Conservation (phyloP, 1,140 invertebrate species). For the Cecropterus lyciades region DNA sequence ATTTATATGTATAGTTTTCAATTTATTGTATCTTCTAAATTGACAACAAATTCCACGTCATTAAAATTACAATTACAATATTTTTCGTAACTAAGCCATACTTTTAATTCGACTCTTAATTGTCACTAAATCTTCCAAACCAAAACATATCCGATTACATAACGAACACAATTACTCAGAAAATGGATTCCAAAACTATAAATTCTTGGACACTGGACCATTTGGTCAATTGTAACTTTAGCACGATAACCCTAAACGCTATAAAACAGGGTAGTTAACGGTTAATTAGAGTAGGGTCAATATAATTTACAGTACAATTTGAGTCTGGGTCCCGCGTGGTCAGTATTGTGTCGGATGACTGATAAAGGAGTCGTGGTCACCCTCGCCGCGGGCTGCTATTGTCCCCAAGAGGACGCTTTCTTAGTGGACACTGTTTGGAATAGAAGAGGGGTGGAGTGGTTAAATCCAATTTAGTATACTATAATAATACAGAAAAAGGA, state of each 20-base stretch:
- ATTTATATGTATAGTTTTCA: too few species aligned
- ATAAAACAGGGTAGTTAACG: constrained; percentile 73
- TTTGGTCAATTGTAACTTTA: constrained; percentile 61
- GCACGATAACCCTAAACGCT: constrained; percentile 67
- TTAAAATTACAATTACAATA: too few species aligned
- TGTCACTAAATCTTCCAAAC: constrained; percentile 15
- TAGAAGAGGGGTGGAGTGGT: constrained; percentile 37
- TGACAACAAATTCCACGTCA: too few species aligned
- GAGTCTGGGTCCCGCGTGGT: constrained; percentile 38
- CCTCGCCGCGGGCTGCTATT: constrained; percentile 61
- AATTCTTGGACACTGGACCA: constrained; percentile 22
- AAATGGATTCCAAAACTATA: constrained; percentile 46
- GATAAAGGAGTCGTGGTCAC: constrained; percentile 69
- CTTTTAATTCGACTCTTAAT: too few species aligned
- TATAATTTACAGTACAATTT: constrained; percentile 35
- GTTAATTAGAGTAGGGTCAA: constrained; percentile 70
- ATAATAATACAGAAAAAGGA: not conserved
- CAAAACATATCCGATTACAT: constrained; percentile 20
- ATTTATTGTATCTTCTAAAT: too few species aligned
- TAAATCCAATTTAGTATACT: not conserved
- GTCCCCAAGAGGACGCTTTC: constrained; percentile 63
- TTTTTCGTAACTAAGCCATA: too few species aligned
- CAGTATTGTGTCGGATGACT: constrained; percentile 61
- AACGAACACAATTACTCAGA: constrained; percentile 41
- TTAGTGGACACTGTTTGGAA: constrained; percentile 53